Percentiles rank a stretch among this genome's conserved stretches.
Conservation (phyloP, 2,113 vertebrate genomes). For the Columbina picui region DNA sequence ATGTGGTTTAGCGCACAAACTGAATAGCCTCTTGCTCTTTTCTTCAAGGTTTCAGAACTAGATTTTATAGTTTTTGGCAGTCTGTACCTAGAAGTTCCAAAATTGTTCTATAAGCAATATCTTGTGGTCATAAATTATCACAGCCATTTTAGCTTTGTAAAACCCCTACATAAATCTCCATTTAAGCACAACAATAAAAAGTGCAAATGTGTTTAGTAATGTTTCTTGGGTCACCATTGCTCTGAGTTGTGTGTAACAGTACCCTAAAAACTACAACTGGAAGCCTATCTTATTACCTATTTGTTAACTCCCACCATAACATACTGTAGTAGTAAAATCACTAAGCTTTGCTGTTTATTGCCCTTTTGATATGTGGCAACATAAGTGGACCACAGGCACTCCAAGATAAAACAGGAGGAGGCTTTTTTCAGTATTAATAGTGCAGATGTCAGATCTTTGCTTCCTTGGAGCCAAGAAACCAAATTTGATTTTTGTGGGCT, state of each 20-base stretch:
- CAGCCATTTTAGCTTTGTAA: conserved; percentile 57
- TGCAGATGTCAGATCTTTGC: conserved; percentile 44
- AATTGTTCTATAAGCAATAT: conserved; percentile 66
- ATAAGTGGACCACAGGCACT: conserved; percentile 55
- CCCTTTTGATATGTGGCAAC: conserved; percentile 47
- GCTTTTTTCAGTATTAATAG: conserved; percentile 33
- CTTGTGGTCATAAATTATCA: conserved; percentile 59
- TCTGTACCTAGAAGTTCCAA: conserved; percentile 34
- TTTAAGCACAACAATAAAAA: conserved; percentile 62
- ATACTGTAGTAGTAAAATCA: conserved; percentile 54
- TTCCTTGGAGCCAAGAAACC: conserved; percentile 11
- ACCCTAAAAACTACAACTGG: conserved; percentile 45
- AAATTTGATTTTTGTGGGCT: conserved; percentile 46
- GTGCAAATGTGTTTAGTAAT: conserved; percentile 61
- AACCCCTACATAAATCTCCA: conserved; percentile 57
- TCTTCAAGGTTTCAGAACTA: conserved; percentile 42
- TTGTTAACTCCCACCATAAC: conserved; percentile 52
- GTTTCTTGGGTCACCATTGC: conserved; percentile 50
- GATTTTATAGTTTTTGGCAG: conserved; percentile 66
- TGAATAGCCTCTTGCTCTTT: conserved; percentile 38
- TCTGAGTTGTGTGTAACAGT: conserved; percentile 31
- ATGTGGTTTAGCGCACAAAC: conserved; percentile 46
- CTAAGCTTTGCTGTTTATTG: conserved; percentile 65
- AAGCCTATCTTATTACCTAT: conserved; percentile 61
- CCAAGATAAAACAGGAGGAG: conserved; percentile 52